These are phyloP conservation scores for Graptemys geographica DNA, from an alignment of 2,797 vertebrate genomes.

Conservation along the genomic window DNA sequence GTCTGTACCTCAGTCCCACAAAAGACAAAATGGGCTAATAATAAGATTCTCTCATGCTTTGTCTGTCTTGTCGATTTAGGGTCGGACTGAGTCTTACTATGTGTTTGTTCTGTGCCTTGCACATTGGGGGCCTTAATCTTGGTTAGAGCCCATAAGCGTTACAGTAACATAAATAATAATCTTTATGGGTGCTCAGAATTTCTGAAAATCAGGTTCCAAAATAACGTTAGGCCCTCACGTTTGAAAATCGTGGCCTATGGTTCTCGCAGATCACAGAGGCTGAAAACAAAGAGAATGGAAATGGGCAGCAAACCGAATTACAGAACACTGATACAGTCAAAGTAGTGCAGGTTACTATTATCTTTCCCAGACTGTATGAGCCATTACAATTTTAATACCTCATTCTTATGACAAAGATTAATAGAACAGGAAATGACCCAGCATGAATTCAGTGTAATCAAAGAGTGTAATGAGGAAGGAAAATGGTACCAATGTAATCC, in stretches of 20 bases:
- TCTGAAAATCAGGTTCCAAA: conserved; percentile 5
- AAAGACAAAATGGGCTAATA: background rate
- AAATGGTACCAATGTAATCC: background rate
- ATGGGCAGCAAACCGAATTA: conserved; percentile 52
- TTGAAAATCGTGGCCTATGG: conserved; percentile 31
- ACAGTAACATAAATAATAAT: background rate
- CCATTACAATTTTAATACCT: conserved; percentile 62
- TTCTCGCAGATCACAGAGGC: conserved; percentile 32
- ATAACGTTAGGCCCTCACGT: background rate
- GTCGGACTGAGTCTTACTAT: background rate
- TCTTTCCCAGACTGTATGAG: conserved; percentile 46
- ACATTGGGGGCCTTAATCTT: background rate
- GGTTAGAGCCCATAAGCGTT: background rate
- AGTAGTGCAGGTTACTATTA: conserved; percentile 34
- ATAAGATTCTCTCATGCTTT: background rate
- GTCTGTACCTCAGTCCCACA: background rate
- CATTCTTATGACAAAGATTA: conserved; percentile 33
- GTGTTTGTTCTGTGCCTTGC: background rate
- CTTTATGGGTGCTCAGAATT: background rate
- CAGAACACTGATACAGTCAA: conserved; percentile 52
- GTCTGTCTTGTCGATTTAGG: background rate
- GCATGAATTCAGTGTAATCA: conserved; percentile 28
- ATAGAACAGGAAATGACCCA: conserved; percentile 30
- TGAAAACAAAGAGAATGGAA: conserved; percentile 12
- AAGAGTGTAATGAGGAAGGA: background rate